phyloP scores from a whole-genome alignment of 2,113 vertebrate species.

The Takifugu bimaculatus region DNA sequence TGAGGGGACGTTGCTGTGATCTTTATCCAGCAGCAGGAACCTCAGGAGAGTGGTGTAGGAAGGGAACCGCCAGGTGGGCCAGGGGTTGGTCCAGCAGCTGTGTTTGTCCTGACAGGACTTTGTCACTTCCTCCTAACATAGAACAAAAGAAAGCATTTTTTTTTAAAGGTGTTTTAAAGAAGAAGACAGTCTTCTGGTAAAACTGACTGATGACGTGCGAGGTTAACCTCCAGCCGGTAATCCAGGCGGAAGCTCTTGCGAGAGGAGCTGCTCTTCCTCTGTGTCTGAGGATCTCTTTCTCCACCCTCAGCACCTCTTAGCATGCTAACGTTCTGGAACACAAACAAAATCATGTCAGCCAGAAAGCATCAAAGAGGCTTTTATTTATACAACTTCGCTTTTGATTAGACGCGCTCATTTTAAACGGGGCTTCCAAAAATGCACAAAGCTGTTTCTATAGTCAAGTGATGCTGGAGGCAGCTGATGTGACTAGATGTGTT shows the following conservation, averaged over 20 bases:
- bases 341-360: no score
- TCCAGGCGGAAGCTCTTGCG: conserved; percentile 67
- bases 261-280: conserved; percentile 57
- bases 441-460: no score
- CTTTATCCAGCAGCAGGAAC: conserved; percentile 58
- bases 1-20: conserved; percentile 63
- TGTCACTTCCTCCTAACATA: conserved; percentile 64
- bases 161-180: not conserved
- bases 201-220: not conserved
- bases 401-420: no score
- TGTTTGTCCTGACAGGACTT: conserved; percentile 59
- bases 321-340: conserved; percentile 16
- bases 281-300: conserved; percentile 5
- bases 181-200: not conserved
- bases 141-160: not conserved
- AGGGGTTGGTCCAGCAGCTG: conserved; percentile 65
- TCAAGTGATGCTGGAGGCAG: no score
- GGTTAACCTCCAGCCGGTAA: conserved; percentile 60
- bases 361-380: no score
- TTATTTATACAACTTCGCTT: no score
- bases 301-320: conserved; percentile 53
- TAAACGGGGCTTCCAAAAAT: no score
- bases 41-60: conserved; percentile 48
- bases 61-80: conserved; percentile 70
- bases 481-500: no score